Conservation (phyloP, 2,113 vertebrate species). For the Vombatus ursinus region DNA sequence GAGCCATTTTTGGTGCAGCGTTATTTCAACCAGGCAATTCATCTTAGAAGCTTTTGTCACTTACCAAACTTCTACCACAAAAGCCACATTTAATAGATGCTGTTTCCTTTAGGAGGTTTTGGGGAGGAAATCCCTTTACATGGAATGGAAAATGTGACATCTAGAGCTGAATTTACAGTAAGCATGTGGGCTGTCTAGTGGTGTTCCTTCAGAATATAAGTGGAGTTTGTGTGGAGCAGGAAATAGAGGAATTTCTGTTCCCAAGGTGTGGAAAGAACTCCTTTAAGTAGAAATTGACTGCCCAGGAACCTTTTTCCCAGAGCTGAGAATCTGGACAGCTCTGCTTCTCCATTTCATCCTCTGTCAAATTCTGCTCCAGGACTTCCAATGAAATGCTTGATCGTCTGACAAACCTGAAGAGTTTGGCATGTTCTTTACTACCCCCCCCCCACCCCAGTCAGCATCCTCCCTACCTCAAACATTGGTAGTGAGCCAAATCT, state of each 20-base stretch:
- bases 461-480: constrained; percentile 18
- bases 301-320: constrained; percentile 74
- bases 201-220: constrained; percentile 41
- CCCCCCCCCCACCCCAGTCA: background rate
- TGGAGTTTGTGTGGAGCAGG: constrained; percentile 44
- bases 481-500: constrained; percentile 32
- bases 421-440: constrained; percentile 67
- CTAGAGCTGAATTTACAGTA: constrained; percentile 26
- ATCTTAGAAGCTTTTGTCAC: constrained; percentile 49
- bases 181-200: constrained; percentile 20
- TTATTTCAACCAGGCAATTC: background rate
- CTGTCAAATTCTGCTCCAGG: constrained; percentile 74
- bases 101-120: constrained; percentile 36
- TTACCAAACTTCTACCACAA: constrained; percentile 43
- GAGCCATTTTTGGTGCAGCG: constrained; percentile 13
- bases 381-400: constrained; percentile 79
- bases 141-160: constrained; percentile 56
- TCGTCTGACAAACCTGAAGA: constrained; percentile 60
- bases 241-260: constrained; percentile 53
- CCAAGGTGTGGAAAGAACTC: constrained; percentile 52
- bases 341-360: constrained; percentile 79
- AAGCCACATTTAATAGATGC: constrained; percentile 46
- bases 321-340: constrained; percentile 76
- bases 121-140: constrained; percentile 38
- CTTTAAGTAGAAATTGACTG: constrained; percentile 66